A percentile compares a stretch with the other conserved stretches of the same genome.
Conservation (phyloP, 2,797 vertebrate genomes). For the Rhinichthys osculus region DNA sequence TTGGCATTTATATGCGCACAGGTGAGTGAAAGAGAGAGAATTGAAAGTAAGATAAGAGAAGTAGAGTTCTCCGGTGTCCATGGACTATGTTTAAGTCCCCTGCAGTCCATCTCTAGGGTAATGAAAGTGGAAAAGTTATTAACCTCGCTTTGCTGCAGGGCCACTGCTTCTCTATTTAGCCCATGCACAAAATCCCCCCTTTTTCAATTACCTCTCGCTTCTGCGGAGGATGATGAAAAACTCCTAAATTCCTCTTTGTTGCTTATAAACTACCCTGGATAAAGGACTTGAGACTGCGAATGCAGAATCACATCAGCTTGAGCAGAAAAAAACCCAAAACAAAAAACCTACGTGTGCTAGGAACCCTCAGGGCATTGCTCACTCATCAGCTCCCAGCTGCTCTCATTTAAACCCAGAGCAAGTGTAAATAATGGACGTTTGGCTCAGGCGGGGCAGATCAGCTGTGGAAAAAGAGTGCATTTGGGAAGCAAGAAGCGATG, state of each 20-base stretch:
- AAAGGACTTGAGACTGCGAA: constrained; percentile 52
- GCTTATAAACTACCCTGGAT: constrained; percentile 64
- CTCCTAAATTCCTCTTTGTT: constrained; percentile 63
- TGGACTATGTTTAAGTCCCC: constrained; percentile 74
- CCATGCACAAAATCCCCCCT: constrained; percentile 71
- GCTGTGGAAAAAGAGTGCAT: not conserved
- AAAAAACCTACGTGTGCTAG: not conserved
- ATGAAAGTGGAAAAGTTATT: constrained; percentile 82
- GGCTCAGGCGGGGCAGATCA: constrained; percentile 26
- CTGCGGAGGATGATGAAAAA: constrained; percentile 63
- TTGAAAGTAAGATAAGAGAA: constrained; percentile 67
- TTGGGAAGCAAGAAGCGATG: not conserved
- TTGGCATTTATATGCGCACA: constrained; percentile 21
- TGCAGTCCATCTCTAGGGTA: constrained; percentile 79
- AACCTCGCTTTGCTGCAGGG: constrained; percentile 71
- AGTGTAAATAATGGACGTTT: constrained; percentile 48
- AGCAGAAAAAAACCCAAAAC: not conserved
- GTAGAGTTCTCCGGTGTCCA: constrained; percentile 62
- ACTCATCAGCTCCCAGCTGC: constrained; percentile 59
- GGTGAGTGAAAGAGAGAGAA: constrained; percentile 31
- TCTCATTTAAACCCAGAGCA: constrained; percentile 43
- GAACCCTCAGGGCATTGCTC: constrained; percentile 59
- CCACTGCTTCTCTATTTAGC: constrained; percentile 74
- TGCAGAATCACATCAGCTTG: constrained; percentile 60
- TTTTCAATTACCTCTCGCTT: constrained; percentile 71